Evolutionary conservation across 1,140 invertebrate species (phyloP).

Genomic region (Pachypeltis micranthus): DNA sequence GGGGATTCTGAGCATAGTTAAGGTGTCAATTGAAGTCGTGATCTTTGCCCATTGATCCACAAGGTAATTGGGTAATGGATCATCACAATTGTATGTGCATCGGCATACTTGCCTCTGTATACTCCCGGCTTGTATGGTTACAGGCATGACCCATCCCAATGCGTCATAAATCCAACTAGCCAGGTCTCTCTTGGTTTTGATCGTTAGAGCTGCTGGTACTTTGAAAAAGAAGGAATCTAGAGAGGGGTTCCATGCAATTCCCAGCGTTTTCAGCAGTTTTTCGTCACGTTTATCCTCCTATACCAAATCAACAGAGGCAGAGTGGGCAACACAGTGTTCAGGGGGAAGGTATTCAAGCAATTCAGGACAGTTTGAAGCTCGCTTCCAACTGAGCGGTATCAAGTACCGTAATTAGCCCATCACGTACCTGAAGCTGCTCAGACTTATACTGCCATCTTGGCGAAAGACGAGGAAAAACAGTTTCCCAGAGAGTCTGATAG

Average conservation of each 20-base stretch:
- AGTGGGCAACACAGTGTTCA: background rate
- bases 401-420: conserved; percentile 26
- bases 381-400: conserved; percentile 23
- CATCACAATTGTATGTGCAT: conserved; percentile 32
- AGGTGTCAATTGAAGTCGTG: too few relatives aligned
- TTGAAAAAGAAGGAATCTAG: conserved; percentile 14
- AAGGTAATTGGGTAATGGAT: conserved; percentile 26
- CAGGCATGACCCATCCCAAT: conserved; percentile 32
- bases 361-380: conserved; percentile 25
- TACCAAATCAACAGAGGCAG: background rate
- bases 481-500: too few relatives aligned
- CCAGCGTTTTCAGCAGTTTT: conserved; percentile 4
- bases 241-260: conserved; percentile 12
- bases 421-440: background rate
- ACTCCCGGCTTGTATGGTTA: conserved; percentile 33
- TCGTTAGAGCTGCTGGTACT: background rate
- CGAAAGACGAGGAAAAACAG: too few relatives aligned
- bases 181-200: conserved; percentile 10
- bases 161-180: conserved; percentile 33
- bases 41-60: conserved; percentile 20
- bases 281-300: conserved; percentile 3
- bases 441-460: too few relatives aligned
- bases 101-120: conserved; percentile 35
- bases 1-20: too few relatives aligned
- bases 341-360: background rate